Percentiles rank a stretch among this genome's conserved stretches.
Conservation (phyloP, 2,113 vertebrate species). For the Micronisus gabar region DNA sequence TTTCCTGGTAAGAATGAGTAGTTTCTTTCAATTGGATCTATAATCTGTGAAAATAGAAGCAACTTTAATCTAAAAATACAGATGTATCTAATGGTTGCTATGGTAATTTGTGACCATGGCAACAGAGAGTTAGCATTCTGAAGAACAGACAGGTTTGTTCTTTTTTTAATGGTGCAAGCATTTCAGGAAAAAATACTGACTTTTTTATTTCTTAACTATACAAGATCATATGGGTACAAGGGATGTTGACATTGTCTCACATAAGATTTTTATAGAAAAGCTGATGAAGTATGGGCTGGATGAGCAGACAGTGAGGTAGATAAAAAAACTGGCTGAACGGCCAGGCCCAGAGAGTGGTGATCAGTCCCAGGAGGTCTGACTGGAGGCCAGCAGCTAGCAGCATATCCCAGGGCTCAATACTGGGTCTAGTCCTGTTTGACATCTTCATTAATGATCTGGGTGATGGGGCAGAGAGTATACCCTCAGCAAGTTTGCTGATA, state of each 20-base stretch:
- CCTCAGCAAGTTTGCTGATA: neutral
- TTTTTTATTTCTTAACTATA: neutral
- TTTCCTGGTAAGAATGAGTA: neutral
- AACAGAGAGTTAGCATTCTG: conserved; percentile 26
- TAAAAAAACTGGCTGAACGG: neutral
- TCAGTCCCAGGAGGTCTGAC: neutral
- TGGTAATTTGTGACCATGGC: conserved; percentile 40
- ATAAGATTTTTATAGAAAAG: neutral
- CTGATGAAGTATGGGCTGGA: neutral
- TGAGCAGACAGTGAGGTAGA: neutral
- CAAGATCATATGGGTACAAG: neutral
- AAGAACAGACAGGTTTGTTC: neutral
- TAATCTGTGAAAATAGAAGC: neutral
- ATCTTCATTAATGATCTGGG: neutral
- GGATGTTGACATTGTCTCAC: neutral
- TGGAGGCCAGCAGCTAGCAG: neutral
- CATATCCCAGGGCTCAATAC: neutral
- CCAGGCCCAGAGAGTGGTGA: neutral
- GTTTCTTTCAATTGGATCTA: neutral
- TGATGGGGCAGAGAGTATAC: neutral
- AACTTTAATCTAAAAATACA: conserved; percentile 37
- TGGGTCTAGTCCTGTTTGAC: neutral
- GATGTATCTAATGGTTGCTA: conserved; percentile 35
- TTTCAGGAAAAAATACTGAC: neutral
- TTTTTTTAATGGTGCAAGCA: neutral